Evolutionary conservation across 2,888 invertebrate species (phyloP).

Genomic region (Diaphora mendica): DNA sequence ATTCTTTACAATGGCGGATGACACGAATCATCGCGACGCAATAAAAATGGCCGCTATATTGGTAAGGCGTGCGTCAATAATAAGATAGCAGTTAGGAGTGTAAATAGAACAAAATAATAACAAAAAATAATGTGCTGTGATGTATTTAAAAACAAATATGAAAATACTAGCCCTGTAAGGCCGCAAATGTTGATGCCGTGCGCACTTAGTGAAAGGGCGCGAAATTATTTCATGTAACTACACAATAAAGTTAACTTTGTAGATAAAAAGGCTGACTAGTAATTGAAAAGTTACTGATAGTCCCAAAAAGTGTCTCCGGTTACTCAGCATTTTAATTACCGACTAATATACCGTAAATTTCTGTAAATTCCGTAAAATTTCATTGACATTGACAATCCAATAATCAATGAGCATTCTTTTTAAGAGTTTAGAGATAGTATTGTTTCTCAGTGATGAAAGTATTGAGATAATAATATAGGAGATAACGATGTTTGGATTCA

Average conservation of each 20-base stretch:
- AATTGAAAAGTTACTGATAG: neutral
- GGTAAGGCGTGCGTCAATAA: conserved; percentile 85
- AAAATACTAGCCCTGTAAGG: conserved; percentile 6
- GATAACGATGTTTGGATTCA: conserved; percentile 27
- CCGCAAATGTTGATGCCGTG: conserved; percentile 21
- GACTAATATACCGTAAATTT: conserved; percentile 17
- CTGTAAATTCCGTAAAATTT: conserved; percentile 38
- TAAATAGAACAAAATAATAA: conserved; percentile 48
- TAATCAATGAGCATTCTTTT: conserved; percentile 67
- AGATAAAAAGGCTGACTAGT: conserved; percentile 12
- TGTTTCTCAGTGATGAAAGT: conserved; percentile 31
- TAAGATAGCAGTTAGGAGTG: conserved; percentile 64
- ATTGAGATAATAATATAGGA: conserved; percentile 14
- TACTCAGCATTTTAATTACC: neutral
- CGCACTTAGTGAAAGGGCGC: conserved; percentile 82
- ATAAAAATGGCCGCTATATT: conserved; percentile 85
- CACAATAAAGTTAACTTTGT: conserved; percentile 53
- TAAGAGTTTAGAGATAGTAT: conserved; percentile 44
- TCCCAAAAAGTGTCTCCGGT: neutral
- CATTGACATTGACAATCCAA: conserved; percentile 72
- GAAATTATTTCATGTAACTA: conserved; percentile 72
- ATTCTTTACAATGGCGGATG: conserved; percentile 84
- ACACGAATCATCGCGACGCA: conserved; percentile 86
- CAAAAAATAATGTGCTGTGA: conserved; percentile 30
- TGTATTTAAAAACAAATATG: conserved; percentile 16